Percentiles rank a stretch among this genome's conserved stretches.
phyloP scores from a whole-genome alignment of 1,140 invertebrate genomes.

The Maconellicoccus hirsutus region DNA sequence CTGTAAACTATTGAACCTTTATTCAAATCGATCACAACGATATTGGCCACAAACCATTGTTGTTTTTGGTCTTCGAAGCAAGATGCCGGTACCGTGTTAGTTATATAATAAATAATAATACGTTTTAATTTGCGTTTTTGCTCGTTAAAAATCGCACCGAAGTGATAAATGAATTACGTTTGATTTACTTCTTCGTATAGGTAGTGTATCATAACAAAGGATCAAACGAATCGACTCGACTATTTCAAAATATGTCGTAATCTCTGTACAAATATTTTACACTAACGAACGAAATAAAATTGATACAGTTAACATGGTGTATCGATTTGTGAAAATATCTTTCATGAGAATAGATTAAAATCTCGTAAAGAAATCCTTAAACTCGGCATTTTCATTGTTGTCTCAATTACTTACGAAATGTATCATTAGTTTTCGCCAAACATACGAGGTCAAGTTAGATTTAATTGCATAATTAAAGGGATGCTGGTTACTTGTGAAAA shows the following conservation, averaged over 20 bases:
- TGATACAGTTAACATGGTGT: not conserved
- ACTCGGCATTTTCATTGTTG: not conserved
- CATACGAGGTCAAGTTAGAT: not conserved
- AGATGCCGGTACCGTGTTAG: not conserved
- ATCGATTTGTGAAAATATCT: not conserved
- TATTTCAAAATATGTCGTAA: not conserved
- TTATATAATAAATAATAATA: conserved; percentile 2
- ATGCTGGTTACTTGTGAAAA: not conserved
- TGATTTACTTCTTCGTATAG: not conserved
- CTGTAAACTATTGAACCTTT: no score
- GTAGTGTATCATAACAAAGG: not conserved
- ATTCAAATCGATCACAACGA: no score
- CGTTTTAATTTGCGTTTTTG: conserved; percentile 4
- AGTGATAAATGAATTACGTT: conserved; percentile 9
- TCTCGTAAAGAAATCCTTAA: not conserved
- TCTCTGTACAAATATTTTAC: not conserved
- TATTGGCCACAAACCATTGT: no score
- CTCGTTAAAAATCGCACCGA: not conserved
- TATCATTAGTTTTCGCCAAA: not conserved
- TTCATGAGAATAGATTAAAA: not conserved
- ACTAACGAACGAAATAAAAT: not conserved
- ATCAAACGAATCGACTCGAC: not conserved
- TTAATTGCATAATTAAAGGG: not conserved
- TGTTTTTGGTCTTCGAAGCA: no score
- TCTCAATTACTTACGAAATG: not conserved